These are phyloP conservation scores for Limulus polyphemus DNA, from an alignment of 2,888 invertebrate genomes.

Conservation along the genomic window DNA sequence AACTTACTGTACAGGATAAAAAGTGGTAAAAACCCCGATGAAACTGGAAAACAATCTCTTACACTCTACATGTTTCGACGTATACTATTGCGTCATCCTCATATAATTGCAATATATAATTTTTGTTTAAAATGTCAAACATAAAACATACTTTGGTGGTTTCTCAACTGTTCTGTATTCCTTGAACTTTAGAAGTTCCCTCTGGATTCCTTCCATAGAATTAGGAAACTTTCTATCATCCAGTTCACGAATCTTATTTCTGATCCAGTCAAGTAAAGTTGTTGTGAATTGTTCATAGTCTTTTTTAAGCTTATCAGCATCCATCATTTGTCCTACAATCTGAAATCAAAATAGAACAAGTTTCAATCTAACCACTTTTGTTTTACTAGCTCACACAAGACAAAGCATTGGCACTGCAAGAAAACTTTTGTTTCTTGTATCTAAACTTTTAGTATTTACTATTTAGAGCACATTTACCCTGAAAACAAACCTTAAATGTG, in stretches of 20 bases:
- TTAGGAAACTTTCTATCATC: slow-evolving; percentile 82
- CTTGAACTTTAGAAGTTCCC: slow-evolving; percentile 75
- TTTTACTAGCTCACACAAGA: neutral
- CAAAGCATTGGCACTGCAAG: no score
- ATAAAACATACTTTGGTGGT: slow-evolving; percentile 59
- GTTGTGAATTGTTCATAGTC: slow-evolving; percentile 74
- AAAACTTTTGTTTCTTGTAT: no score
- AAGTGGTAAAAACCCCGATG: no score
- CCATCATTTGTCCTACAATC: slow-evolving; percentile 93
- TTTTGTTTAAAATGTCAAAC: neutral
- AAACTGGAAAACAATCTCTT: no score
- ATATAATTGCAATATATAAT: neutral
- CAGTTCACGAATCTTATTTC: slow-evolving; percentile 63
- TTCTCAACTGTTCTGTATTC: slow-evolving; percentile 93
- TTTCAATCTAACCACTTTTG: neutral
- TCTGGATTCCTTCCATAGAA: slow-evolving; percentile 78
- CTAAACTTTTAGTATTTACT: no score
- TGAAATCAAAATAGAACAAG: slow-evolving; percentile 35
- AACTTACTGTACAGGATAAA: no score
- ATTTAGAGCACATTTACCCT: no score
- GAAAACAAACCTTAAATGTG: no score
- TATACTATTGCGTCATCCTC: no score
- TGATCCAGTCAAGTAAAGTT: slow-evolving; percentile 85
- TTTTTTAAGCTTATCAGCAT: slow-evolving; percentile 78
- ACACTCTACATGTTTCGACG: no score